Evolutionary conservation across 2,113 vertebrate genomes (phyloP), one percentile per base, ranked within the genome.

Genomic region (Pipra filicauda): DNA sequence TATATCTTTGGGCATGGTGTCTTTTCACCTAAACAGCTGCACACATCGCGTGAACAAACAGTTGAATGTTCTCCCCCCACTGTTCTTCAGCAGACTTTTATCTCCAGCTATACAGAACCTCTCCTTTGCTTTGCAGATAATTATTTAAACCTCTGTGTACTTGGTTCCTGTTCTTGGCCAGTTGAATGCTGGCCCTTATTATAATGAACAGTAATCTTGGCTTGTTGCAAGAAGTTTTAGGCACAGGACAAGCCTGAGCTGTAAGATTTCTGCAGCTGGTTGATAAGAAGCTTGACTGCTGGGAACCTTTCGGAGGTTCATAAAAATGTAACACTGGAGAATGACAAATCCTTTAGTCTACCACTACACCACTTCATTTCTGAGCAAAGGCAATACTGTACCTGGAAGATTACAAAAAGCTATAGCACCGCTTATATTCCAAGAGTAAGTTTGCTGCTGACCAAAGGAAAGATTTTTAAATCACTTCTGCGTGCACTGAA

Each of bases 251-350:
- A 48, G 37, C 35, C 14, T 26, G 75, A 90, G 78, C 55, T 13
- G 43, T 54, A 76, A 67, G 62, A 78, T 93, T 93, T 71, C 93
- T 97, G 94, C 66, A 91, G 58, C 75, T 78, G 58, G 43, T 80
- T 91, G 94, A 96, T 97, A 97, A 97, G 96, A 80, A 75, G 58
- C 89, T 94, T 1, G 7, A 48, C 76, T 86, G 65, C 72, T 76
- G 77, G 80, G 83, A 92, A 80, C 67, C 71, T 94, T 93, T 65
- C 64, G 69, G 83, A 86, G 84, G 27, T 93, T 91, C 72, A 49
- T 86, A 77, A 88, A 89, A 95, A 52, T 69, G 83, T 92, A 95
- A 96, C 78, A 84, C 62, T 86, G 71, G 79, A 96, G 85, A 92
- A 89, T 82, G 74, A 88, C 49, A 93, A 97, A 93, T 84, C 77